Evolutionary conservation across 2,888 invertebrate species (phyloP).

Genomic region (Aethes cnicana): DNA sequence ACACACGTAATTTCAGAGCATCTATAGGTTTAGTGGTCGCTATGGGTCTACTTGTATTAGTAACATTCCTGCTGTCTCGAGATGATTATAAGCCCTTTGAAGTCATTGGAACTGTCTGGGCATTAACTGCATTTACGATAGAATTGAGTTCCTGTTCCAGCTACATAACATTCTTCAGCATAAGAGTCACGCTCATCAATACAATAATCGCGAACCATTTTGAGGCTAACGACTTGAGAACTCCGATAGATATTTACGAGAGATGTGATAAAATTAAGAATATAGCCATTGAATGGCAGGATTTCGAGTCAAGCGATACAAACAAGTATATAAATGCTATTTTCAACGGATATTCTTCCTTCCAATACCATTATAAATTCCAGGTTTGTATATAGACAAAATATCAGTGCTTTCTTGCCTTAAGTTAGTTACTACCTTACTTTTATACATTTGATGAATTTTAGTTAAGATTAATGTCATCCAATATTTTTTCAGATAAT

Average conservation of each 20-base stretch:
- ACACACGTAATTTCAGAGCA: slow-evolving; percentile 36
- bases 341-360: slow-evolving; percentile 37
- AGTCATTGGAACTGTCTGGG: slow-evolving; percentile 31
- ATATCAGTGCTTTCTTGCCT: too few relatives aligned
- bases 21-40: slow-evolving; percentile 32
- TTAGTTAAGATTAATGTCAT: not conserved
- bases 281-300: slow-evolving; percentile 46
- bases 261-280: slow-evolving; percentile 35
- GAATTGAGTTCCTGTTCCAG: slow-evolving; percentile 52
- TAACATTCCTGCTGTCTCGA: slow-evolving; percentile 30
- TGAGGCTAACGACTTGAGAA: slow-evolving; percentile 22
- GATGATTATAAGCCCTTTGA: slow-evolving; percentile 5
- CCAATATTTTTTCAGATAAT: slow-evolving; percentile 45
- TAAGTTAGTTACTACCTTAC: too few relatives aligned
- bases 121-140: slow-evolving; percentile 42
- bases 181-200: slow-evolving; percentile 55
- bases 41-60: slow-evolving; percentile 28
- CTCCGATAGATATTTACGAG: too few relatives aligned
- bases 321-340: slow-evolving; percentile 41
- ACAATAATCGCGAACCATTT: slow-evolving; percentile 53
- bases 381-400: too few relatives aligned
- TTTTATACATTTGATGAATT: too few relatives aligned
- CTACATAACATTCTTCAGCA: slow-evolving; percentile 46
- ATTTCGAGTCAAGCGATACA: slow-evolving; percentile 40
- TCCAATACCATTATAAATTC: slow-evolving; percentile 40